Evolutionary conservation across 2,888 invertebrate genomes (phyloP), one percentile per base, ranked within the genome.

Genomic region (Cosmia pyralina): DNA sequence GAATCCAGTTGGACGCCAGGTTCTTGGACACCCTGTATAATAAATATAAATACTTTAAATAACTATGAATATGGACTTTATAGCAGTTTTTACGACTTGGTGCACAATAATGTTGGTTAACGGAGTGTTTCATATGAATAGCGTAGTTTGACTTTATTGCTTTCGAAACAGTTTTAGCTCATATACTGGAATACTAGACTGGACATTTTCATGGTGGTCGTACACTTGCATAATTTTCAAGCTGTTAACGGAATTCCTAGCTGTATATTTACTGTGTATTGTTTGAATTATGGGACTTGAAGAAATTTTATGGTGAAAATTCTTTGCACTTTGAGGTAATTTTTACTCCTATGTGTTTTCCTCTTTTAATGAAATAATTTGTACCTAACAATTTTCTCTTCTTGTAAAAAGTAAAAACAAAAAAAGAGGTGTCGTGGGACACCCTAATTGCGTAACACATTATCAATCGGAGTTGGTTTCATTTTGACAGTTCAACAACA

Each of bases 11-110:
- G n/a, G n/a, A n/a, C n/a, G n/a, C n/a, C n/a, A n/a, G n/a, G n/a
- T n/a, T n/a, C n/a, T n/a, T n/a, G n/a, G n/a, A n/a, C n/a, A n/a
- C n/a, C n/a, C n/a, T n/a, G n/a, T 28, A 72, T 76, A 57, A 77
- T 77, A 74, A 71, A 73, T 69, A 68, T 55, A 74, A 73, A 80
- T 77, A 75, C 46, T 64, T 75, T 72, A 73, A 78, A 83, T 81
- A 72, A 64, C 67, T 76, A 77, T 85, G 79, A 73, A 84, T 79
- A 74, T 79, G 68, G 75, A 70, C 69, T 81, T 85, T 73, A 83
- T 70, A 74, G 71, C 63, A 71, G 34, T 72, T 75, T 85, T 83
- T 83, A 81, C 69, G 81, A 83, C 65, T 58, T 58, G 50, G 41
- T 65, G 70, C 68, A 80, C 78, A 69, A 78, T 79, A 50, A 65